phyloP scores from a whole-genome alignment of 2,113 vertebrate genomes.

The Hyaena hyaena region DNA sequence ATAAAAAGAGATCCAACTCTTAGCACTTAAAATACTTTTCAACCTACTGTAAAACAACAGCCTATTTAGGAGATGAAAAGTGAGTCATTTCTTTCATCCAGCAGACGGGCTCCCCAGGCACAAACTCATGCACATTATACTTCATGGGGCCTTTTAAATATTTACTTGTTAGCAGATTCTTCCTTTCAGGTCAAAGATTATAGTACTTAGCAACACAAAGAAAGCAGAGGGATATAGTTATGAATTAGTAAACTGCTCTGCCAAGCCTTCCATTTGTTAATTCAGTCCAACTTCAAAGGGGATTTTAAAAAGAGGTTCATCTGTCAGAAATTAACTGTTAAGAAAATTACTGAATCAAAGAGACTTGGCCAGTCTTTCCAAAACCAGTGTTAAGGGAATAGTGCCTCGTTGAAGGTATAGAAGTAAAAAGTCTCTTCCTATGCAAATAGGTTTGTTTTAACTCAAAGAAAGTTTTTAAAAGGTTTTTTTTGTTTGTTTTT shows the following conservation, averaged over 20 bases:
- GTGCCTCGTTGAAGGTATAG: neutral
- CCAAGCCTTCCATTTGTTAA: slow-evolving; percentile 66
- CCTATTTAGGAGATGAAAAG: slow-evolving; percentile 66
- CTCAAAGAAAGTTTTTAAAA: neutral
- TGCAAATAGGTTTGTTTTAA: slow-evolving; percentile 59
- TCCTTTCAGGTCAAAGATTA: slow-evolving; percentile 81
- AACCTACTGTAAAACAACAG: slow-evolving; percentile 70
- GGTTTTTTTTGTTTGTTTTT: neutral
- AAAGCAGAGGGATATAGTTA: slow-evolving; percentile 55
- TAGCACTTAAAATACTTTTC: slow-evolving; percentile 74
- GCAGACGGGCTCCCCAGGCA: slow-evolving; percentile 67
- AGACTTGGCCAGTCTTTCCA: neutral
- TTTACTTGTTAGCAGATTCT: slow-evolving; percentile 77
- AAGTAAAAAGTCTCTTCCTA: slow-evolving; percentile 44
- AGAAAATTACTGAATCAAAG: slow-evolving; percentile 45
- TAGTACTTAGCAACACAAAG: slow-evolving; percentile 75
- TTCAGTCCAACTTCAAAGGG: slow-evolving; percentile 61
- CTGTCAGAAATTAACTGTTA: slow-evolving; percentile 61
- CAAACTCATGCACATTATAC: slow-evolving; percentile 66
- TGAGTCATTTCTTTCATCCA: slow-evolving; percentile 75
- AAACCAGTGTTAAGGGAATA: neutral
- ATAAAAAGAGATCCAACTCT: slow-evolving; percentile 69
- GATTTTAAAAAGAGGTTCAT: slow-evolving; percentile 22
- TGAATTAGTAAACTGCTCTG: slow-evolving; percentile 70
- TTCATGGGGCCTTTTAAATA: slow-evolving; percentile 74